These are phyloP conservation scores for Drosophila melanica DNA, from an alignment of 1,140 invertebrate genomes.

Conservation along the genomic window DNA sequence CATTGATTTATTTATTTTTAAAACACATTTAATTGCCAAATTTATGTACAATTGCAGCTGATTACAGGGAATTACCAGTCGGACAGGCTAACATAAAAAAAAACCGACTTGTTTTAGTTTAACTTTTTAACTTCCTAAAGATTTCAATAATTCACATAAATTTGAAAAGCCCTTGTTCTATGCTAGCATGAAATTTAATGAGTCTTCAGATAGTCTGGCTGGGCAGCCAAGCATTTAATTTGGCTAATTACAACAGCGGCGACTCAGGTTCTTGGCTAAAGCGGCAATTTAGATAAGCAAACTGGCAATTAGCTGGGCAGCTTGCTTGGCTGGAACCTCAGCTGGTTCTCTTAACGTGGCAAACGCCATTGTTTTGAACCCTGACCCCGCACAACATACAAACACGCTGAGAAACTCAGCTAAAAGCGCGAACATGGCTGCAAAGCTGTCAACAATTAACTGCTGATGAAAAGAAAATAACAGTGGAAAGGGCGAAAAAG, in stretches of 20 bases:
- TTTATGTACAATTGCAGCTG: too few relatives aligned
- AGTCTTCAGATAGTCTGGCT: constrained; percentile 42
- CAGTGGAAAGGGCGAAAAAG: constrained; percentile 19
- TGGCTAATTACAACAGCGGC: constrained; percentile 69
- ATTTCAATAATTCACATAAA: constrained; percentile 24
- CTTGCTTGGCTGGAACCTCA: constrained; percentile 33
- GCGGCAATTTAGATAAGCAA: constrained; percentile 79
- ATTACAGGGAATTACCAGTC: neutral
- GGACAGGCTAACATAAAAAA: neutral
- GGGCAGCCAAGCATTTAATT: constrained; percentile 72
- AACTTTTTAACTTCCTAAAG: neutral
- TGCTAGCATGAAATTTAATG: constrained; percentile 21
- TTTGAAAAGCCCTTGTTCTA: constrained; percentile 10
- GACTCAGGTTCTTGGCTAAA: constrained; percentile 76
- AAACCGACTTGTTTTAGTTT: neutral
- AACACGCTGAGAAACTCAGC: constrained; percentile 55
- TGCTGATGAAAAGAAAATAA: constrained; percentile 18
- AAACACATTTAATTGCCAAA: too few relatives aligned
- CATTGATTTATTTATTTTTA: too few relatives aligned
- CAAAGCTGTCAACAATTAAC: constrained; percentile 50
- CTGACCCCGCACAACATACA: constrained; percentile 74
- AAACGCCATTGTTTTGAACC: constrained; percentile 74
- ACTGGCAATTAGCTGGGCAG: constrained; percentile 65
- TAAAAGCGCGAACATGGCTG: constrained; percentile 19
- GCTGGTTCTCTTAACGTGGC: constrained; percentile 50